Evolutionary conservation across 2,888 invertebrate species (phyloP).

Genomic region (Ochropacha duplaris): DNA sequence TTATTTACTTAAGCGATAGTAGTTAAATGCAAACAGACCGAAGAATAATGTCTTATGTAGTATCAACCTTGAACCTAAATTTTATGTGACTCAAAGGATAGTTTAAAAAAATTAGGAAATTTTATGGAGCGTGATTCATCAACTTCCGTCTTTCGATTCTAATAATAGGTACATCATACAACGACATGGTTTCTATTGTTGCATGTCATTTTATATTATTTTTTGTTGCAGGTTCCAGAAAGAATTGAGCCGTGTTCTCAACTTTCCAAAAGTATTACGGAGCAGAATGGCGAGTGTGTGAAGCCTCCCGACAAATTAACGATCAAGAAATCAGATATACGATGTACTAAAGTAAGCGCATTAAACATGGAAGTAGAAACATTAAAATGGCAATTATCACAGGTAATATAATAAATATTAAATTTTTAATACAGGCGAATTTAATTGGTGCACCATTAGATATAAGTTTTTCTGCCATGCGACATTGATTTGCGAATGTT

Average conservation of each 20-base stretch:
- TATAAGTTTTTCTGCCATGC: slow-evolving; percentile 27
- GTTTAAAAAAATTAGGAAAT: slow-evolving; percentile 42
- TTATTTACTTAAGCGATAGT: not conserved
- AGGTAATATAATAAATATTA: slow-evolving; percentile 70
- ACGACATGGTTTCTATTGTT: slow-evolving; percentile 35
- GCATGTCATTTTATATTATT: slow-evolving; percentile 17
- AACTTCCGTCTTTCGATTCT: slow-evolving; percentile 37
- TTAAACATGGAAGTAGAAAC: slow-evolving; percentile 87
- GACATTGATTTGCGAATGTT: slow-evolving; percentile 32
- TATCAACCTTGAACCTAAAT: too few species aligned
- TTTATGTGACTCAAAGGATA: slow-evolving; percentile 31
- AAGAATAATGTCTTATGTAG: too few species aligned
- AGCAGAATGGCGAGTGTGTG: slow-evolving; percentile 51
- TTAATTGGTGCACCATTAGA: slow-evolving; percentile 53
- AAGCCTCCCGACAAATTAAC: slow-evolving; percentile 49
- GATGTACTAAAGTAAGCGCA: slow-evolving; percentile 69
- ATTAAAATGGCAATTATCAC: slow-evolving; percentile 88
- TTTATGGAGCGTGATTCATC: slow-evolving; percentile 42
- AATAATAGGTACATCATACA: slow-evolving; percentile 35
- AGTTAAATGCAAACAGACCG: not conserved
- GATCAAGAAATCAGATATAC: slow-evolving; percentile 44
- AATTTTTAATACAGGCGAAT: slow-evolving; percentile 11
- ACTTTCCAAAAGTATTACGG: slow-evolving; percentile 60
- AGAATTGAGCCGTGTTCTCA: slow-evolving; percentile 64
- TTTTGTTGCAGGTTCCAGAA: slow-evolving; percentile 69